These are phyloP conservation scores for Orchestia grillus DNA, from an alignment of 1,140 invertebrate species.

Conservation along the genomic window DNA sequence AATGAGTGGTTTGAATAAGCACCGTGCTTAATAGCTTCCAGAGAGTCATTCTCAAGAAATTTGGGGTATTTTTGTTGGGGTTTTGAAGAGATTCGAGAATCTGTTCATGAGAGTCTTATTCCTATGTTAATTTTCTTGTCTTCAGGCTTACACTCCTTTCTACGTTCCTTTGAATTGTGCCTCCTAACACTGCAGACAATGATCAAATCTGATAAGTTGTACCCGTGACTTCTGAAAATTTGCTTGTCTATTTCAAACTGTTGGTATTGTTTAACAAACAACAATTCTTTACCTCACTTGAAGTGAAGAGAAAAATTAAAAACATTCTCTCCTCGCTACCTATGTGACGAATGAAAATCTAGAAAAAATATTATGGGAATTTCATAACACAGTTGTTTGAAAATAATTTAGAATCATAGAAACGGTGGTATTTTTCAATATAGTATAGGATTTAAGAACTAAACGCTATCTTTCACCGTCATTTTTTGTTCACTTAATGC, in stretches of 20 bases:
- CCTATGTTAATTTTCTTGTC: slow-evolving; percentile 42
- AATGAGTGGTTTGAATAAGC: slow-evolving; percentile 55
- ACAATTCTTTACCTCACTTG: neutral
- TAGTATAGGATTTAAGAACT: too few species aligned
- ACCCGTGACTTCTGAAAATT: neutral
- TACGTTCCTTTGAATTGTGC: neutral
- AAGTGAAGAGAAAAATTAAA: neutral
- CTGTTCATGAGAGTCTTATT: slow-evolving; percentile 54
- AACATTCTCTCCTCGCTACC: too few species aligned
- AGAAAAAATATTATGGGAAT: too few species aligned
- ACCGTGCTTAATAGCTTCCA: slow-evolving; percentile 44
- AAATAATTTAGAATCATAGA: too few species aligned
- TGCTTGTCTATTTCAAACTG: neutral
- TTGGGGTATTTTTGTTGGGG: neutral
- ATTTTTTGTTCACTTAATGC: too few species aligned
- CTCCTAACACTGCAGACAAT: neutral
- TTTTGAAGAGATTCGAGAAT: slow-evolving; percentile 14
- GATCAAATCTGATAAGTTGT: neutral
- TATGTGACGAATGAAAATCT: too few species aligned
- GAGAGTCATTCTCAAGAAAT: slow-evolving; percentile 28
- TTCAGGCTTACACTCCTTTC: neutral
- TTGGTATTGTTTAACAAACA: neutral
- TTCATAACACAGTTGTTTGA: too few species aligned
- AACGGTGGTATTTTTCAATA: too few species aligned
- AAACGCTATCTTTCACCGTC: too few species aligned